Evolutionary conservation across 2,888 invertebrate species (phyloP), one percentile per base, ranked within the genome.

Genomic region (Oscheius sp.): DNA sequence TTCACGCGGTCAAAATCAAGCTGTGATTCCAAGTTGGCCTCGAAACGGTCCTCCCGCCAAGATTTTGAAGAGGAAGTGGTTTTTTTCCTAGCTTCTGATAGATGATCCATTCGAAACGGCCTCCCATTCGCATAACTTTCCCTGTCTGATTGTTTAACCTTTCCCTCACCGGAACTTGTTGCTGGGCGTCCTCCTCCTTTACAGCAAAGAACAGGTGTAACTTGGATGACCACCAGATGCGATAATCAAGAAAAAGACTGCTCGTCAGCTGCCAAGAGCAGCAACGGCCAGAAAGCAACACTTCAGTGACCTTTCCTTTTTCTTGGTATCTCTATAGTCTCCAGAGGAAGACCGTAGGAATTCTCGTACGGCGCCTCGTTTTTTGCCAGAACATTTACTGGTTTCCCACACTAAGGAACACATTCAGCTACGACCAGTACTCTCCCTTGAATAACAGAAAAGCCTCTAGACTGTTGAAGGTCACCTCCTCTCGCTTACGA

Each of bases 121-220:
- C 4, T 21, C 42, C 32, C 33, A 13, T 53, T 66, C 42, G 11
- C 68, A 68, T 68, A 37, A 68, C 48, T 66, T 66, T 66, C 66
- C 11, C 7, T 21, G 21, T 66, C 29, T 53, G n/a, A n/a, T 13
- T 53, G n/a, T 53, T 21, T 53, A 42, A 42, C 42, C 42, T 42
- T 42, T 42, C 42, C 42, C 42, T 42, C 0, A 42, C 42, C 7
- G 42, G 42, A 42, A 5, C 42, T 7, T 42, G 42, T 42, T 42
- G 21, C 21, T 21, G 21, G 21, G 0, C 4, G 3, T 42, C 42
- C 4, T 42, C 42, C 42, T 60, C 60, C 35, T 42, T 60, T n/a
- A 42, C 42, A 33, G 32, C 37, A 1, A 37, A 53, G 37, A 60
- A 35, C 60, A 60, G 33, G 32, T 35, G 37, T 11, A 60, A 42